A percentile compares a stretch with the other conserved stretches of the same genome.
phyloP scores from a whole-genome alignment of 2,113 vertebrate species.

The Rostratula benghalensis region DNA sequence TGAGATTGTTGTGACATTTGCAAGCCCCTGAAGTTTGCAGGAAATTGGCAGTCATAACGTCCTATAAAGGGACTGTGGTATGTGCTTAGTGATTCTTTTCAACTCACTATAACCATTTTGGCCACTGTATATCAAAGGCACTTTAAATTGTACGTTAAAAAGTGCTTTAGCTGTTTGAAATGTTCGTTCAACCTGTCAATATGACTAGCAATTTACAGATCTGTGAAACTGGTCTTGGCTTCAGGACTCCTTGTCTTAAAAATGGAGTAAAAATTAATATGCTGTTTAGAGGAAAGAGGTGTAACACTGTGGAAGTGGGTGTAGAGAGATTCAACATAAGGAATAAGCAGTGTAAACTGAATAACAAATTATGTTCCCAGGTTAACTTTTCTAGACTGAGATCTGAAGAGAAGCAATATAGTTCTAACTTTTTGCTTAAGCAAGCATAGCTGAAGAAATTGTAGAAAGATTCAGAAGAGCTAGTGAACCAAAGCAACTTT shows the following conservation, averaged over 20 bases:
- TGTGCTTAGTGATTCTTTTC: not conserved
- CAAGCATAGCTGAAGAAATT: not conserved
- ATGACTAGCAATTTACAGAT: not conserved
- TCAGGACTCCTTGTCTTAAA: not conserved
- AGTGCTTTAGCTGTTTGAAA: not conserved
- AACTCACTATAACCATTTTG: not conserved
- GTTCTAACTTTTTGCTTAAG: not conserved
- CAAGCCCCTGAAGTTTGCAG: not conserved
- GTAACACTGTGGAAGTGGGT: not conserved
- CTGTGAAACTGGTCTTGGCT: not conserved
- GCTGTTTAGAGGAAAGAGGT: not conserved
- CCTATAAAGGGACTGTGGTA: not conserved
- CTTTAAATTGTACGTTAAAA: not conserved
- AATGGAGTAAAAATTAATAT: not conserved
- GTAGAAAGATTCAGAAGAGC: not conserved
- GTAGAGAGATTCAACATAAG: rapidly evolving
- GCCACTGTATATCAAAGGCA: not conserved
- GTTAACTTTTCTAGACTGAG: not conserved
- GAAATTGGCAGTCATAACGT: not conserved
- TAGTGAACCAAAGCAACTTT: not conserved
- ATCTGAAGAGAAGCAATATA: not conserved
- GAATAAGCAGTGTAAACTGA: not conserved
- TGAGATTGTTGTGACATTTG: not conserved
- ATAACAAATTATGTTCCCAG: not conserved
- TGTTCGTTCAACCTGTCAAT: not conserved